phyloP scores from a whole-genome alignment of 23 tunicate species.

The Halocynthia aurantium region DNA sequence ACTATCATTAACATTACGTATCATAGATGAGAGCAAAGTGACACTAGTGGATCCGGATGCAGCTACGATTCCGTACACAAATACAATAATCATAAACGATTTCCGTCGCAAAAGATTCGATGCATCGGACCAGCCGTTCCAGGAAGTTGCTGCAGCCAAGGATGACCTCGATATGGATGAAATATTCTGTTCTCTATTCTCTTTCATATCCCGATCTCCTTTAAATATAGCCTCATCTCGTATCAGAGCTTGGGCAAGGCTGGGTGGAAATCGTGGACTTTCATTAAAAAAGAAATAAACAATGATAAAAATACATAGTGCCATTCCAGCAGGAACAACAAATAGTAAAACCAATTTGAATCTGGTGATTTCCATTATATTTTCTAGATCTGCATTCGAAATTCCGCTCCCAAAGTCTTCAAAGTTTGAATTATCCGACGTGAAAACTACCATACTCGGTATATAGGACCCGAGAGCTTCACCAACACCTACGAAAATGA shows the following conservation, averaged over 20 bases:
- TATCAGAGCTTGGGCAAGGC: conserved; percentile 27
- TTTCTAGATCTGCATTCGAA: background rate
- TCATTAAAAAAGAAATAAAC: conserved; percentile 21
- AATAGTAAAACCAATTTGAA: conserved; percentile 31
- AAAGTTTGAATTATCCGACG: background rate
- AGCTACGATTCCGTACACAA: conserved; percentile 47
- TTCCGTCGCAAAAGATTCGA: conserved; percentile 1
- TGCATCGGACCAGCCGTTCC: background rate
- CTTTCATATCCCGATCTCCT: background rate
- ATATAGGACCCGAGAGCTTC: conserved; percentile 49
- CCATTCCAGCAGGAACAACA: conserved; percentile 25
- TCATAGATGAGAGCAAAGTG: conserved; percentile 44
- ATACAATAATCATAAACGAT: conserved; percentile 32
- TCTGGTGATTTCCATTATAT: background rate
- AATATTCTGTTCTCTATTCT: too few relatives aligned
- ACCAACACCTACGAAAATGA: conserved; percentile 38
- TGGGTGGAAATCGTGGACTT: conserved; percentile 32
- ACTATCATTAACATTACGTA: conserved; percentile 2
- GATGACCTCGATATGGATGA: conserved; percentile 14
- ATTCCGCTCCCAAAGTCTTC: background rate
- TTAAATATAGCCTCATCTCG: background rate
- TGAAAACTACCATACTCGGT: conserved; percentile 14
- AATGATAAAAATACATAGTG: conserved; percentile 20
- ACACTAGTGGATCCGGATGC: conserved; percentile 58
- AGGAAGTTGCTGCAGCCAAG: background rate